phyloP scores from a whole-genome alignment of 2,797 vertebrate genomes.

The Sebastolobus alascanus region DNA sequence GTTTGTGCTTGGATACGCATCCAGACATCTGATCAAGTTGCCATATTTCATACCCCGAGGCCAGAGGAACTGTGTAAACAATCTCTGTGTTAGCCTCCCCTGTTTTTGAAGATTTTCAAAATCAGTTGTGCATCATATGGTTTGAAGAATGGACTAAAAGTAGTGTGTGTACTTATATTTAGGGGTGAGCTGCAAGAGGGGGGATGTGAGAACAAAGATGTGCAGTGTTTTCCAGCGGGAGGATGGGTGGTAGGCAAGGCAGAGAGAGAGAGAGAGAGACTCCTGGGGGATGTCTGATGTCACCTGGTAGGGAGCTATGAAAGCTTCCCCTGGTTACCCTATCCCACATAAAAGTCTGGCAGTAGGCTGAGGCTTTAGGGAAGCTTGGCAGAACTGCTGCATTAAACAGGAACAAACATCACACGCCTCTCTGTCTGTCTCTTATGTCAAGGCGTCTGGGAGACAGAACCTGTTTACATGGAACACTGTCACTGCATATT shows the following conservation, averaged over 20 bases:
- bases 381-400: slow-evolving; percentile 80
- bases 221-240: slow-evolving; percentile 83
- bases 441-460: slow-evolving; percentile 67
- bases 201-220: slow-evolving; percentile 83
- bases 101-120: slow-evolving; percentile 57
- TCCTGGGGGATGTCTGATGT: slow-evolving; percentile 84
- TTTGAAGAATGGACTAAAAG: slow-evolving; percentile 72
- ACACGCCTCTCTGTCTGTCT: slow-evolving; percentile 72
- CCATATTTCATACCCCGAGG: slow-evolving; percentile 60
- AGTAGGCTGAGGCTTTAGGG: slow-evolving; percentile 79
- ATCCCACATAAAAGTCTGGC: slow-evolving; percentile 86
- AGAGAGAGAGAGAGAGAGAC: slow-evolving; percentile 33
- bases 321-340: slow-evolving; percentile 84
- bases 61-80: slow-evolving; percentile 55
- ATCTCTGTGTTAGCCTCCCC: slow-evolving; percentile 40
- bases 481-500: slow-evolving; percentile 58
- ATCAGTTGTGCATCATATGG: slow-evolving; percentile 54
- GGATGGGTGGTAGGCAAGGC: slow-evolving; percentile 77
- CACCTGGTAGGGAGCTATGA: slow-evolving; percentile 85
- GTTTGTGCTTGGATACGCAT: slow-evolving; percentile 57
- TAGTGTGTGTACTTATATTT: slow-evolving; percentile 69
- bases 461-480: slow-evolving; percentile 68
- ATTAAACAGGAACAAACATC: slow-evolving; percentile 82
- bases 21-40: slow-evolving; percentile 61
- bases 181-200: slow-evolving; percentile 54